Conservation (phyloP, 2,797 vertebrate species). For the Lacerta agilis region DNA sequence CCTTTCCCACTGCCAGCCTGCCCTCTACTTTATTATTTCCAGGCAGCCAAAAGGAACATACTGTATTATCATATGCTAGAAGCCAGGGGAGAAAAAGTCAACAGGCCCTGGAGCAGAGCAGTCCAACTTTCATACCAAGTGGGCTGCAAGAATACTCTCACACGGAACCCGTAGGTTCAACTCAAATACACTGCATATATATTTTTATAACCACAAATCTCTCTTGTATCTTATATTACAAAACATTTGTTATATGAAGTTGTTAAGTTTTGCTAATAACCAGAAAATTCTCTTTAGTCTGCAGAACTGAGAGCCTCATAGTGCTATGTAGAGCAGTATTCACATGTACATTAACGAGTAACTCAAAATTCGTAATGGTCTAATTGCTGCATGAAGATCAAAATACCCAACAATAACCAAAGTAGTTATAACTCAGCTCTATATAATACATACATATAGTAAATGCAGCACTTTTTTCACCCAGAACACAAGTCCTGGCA, state of each 20-base stretch:
- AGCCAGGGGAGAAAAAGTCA: background rate
- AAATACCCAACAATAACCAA: background rate
- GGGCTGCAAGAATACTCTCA: too few species aligned
- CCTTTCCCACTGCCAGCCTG: background rate
- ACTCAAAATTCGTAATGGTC: background rate
- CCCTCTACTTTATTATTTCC: background rate
- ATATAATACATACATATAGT: background rate
- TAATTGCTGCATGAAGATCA: background rate
- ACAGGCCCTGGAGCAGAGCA: background rate
- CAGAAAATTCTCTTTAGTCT: background rate
- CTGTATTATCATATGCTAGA: background rate
- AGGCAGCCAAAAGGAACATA: background rate
- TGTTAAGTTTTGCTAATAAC: background rate
- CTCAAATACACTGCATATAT: background rate
- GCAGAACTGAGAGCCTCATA: background rate
- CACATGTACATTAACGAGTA: background rate
- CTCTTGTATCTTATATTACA: background rate
- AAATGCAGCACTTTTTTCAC: background rate
- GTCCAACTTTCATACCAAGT: too few species aligned
- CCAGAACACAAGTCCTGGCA: too few species aligned
- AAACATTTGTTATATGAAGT: background rate
- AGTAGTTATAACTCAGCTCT: background rate
- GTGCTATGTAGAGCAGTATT: background rate
- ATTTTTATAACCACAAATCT: background rate
- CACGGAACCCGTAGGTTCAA: too few species aligned